These are phyloP conservation scores for Conus ventricosus DNA, from an alignment of 1,140 invertebrate species.

Conservation along the genomic window DNA sequence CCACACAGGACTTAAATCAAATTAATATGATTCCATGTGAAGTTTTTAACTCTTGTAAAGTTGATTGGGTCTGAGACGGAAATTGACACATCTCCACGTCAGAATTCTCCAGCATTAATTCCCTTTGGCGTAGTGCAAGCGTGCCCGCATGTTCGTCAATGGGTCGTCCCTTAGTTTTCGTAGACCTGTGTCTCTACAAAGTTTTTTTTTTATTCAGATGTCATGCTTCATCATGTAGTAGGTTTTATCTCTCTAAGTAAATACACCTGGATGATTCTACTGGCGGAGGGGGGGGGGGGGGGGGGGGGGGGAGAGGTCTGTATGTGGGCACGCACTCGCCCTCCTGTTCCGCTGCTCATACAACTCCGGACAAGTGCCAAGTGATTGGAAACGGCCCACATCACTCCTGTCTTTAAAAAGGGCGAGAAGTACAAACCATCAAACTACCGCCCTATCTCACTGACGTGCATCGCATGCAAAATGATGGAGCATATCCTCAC, in stretches of 20 bases:
- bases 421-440: too few species aligned
- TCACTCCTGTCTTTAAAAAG: too few species aligned
- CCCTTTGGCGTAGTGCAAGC: constrained; percentile 7
- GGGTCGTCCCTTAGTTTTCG: background rate
- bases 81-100: constrained; percentile 22
- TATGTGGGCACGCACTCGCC: too few species aligned
- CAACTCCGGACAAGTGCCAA: too few species aligned
- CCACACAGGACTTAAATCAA: background rate
- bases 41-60: background rate
- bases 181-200: background rate
- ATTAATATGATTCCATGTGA: background rate
- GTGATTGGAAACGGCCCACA: too few species aligned
- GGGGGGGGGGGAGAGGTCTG: background rate
- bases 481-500: too few species aligned
- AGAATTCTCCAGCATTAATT: background rate
- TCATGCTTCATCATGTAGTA: too few species aligned
- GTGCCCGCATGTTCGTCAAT: background rate
- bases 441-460: too few species aligned
- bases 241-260: too few species aligned
- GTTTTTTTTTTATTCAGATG: too few species aligned
- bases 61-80: background rate
- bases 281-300: background rate
- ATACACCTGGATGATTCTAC: background rate
- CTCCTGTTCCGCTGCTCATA: too few species aligned
- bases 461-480: too few species aligned